Percentiles rank a stretch among this genome's conserved stretches.
Evolutionary conservation across 2,888 invertebrate genomes (phyloP).

Genomic region (Morpho achilles): DNA sequence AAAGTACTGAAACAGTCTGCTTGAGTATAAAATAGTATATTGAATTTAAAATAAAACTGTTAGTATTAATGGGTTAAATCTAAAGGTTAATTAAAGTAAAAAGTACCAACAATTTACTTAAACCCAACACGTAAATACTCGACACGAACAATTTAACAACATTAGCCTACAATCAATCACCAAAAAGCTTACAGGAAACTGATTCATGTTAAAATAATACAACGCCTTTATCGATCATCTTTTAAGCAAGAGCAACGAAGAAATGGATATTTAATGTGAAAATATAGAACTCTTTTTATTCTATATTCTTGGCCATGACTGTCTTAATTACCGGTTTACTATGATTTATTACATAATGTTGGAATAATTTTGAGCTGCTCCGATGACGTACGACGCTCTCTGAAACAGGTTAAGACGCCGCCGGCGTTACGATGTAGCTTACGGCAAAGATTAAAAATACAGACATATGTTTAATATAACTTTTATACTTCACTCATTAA

Average conservation of each 20-base stretch:
- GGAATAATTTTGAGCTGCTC: slow-evolving; percentile 68
- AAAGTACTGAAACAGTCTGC: too few relatives aligned
- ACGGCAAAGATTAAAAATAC: slow-evolving; percentile 20
- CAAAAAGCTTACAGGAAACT: slow-evolving; percentile 18
- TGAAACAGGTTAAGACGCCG: slow-evolving; percentile 65
- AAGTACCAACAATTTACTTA: background rate
- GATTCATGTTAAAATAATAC: slow-evolving; percentile 27
- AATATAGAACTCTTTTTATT: slow-evolving; percentile 68
- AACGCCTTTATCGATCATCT: slow-evolving; percentile 55
- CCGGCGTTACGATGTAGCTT: slow-evolving; percentile 54
- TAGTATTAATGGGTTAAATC: slow-evolving; percentile 17
- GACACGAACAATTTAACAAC: slow-evolving; percentile 11
- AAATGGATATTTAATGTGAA: slow-evolving; percentile 76
- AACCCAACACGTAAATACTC: slow-evolving; percentile 14
- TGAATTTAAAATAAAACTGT: too few relatives aligned
- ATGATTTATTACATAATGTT: slow-evolving; percentile 76
- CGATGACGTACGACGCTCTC: slow-evolving; percentile 72
- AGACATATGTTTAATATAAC: background rate
- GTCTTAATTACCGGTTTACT: slow-evolving; percentile 77
- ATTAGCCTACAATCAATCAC: slow-evolving; percentile 20
- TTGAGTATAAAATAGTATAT: too few relatives aligned
- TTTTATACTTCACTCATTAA: too few relatives aligned
- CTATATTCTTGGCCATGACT: slow-evolving; percentile 69
- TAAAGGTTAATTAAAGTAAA: slow-evolving; percentile 5
- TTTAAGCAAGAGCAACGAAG: slow-evolving; percentile 49